Base-by-base conservation (phyloP, 2,888 invertebrate species). In the Cristatella mucedo region DNA sequence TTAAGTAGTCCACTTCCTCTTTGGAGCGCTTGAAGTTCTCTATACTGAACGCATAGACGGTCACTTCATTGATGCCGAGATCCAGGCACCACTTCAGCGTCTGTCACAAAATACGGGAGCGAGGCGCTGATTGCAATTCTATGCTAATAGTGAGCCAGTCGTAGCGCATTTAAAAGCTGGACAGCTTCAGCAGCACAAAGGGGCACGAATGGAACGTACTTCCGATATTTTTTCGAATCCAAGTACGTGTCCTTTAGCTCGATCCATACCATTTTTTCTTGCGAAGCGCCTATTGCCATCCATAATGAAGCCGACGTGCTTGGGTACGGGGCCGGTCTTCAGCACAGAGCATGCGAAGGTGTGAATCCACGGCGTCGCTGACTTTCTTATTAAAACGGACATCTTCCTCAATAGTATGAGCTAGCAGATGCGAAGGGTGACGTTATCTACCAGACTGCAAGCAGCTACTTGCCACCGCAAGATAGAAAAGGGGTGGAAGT, bases 11-110 rank as follows among this genome's bases (percentile, higher is more conserved):
- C 0, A 97, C 89, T 71, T 97, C 93, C 39, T 86, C 80, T 56
- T 76, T 69, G 41, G 76, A 78, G 41, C 97, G 73, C 62, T 93
- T 93, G 59, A 93, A 97, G 67, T 97, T 99, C 68, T 97, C 95
- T 61, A 95, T 93, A 65, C 93, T 93, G 64, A 99, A 95, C 24
- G 95, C 95, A 69, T 93, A 99, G 1, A 95, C 85, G 5, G 97
- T 95, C 1, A 95, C 87, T 73, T 95, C 91, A 24, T 74, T 73
- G 45, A 97, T 77, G 7, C 84, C 93, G 42, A 95, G 70, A 60
- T 89, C 82, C 41, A 80, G 69, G 63, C 95, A 97, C 84, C 84
- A 85, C 66, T 80, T 74, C 29, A 89, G 67, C 15, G 82, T 80
- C 70, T 70, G 48, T 21, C 53, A 49, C 34, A 33, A 42, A 41